A percentile compares a stretch with the other conserved stretches of the same genome.
phyloP scores from a whole-genome alignment of 2,888 invertebrate genomes.

The Monochamus alternatus region DNA sequence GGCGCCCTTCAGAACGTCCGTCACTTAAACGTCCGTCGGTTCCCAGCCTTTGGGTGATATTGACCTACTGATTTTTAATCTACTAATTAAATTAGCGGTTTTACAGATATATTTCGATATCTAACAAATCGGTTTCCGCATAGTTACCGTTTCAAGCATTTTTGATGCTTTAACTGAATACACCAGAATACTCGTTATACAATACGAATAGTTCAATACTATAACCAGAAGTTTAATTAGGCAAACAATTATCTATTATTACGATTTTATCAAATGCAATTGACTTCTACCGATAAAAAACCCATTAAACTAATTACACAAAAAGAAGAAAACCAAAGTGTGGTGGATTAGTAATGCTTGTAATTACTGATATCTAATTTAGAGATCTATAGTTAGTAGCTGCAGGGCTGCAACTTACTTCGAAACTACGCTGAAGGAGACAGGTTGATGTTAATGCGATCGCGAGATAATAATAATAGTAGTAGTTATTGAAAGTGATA shows the following conservation, averaged over 20 bases:
- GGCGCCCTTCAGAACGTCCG: no score
- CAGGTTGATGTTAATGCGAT: no score
- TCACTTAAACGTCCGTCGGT: no score
- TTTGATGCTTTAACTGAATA: neutral
- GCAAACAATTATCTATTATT: conserved; percentile 26
- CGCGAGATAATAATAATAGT: no score
- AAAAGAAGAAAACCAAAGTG: conserved; percentile 20
- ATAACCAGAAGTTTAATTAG: conserved; percentile 1
- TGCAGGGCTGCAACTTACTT: neutral
- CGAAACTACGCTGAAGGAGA: neutral
- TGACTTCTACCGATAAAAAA: conserved; percentile 26
- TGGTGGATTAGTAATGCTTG: conserved; percentile 29
- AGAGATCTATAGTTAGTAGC: neutral
- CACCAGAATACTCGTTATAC: neutral
- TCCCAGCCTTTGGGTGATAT: neutral
- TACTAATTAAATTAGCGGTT: neutral
- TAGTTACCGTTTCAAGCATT: neutral
- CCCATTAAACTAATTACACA: conserved; percentile 26
- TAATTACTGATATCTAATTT: conserved; percentile 8
- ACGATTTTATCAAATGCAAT: conserved; percentile 25
- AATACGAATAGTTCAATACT: neutral
- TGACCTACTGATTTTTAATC: neutral
- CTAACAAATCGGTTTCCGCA: neutral
- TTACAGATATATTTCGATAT: neutral
- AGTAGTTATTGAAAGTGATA: no score